These are phyloP conservation scores for Cotesia congregata DNA, from an alignment of 2,888 invertebrate species.

Conservation along the genomic window DNA sequence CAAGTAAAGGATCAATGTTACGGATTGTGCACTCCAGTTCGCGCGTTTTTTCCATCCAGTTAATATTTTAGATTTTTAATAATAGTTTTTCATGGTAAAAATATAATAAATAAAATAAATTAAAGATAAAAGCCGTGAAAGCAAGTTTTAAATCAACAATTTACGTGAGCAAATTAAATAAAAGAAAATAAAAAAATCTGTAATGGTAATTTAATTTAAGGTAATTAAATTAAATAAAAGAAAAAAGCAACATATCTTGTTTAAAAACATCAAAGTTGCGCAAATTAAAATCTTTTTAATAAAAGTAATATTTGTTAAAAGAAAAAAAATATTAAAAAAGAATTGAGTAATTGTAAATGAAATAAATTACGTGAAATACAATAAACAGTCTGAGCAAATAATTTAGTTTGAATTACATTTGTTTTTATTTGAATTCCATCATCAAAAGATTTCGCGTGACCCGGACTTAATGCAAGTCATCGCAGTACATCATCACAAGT, in stretches of 20 bases:
- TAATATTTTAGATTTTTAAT: neutral
- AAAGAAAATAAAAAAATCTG: neutral
- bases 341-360: constrained; percentile 31
- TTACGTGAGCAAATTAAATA: constrained; percentile 1
- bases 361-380: constrained; percentile 46
- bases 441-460: constrained; percentile 69
- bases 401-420: constrained; percentile 69
- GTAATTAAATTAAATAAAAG: constrained; percentile 30
- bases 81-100: constrained; percentile 14
- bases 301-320: constrained; percentile 32
- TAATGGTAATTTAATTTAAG: constrained; percentile 40
- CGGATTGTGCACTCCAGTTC: constrained; percentile 29
- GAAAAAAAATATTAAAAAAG: constrained; percentile 43
- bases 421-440: constrained; percentile 70
- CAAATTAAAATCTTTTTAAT: neutral
- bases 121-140: neutral
- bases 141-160: neutral
- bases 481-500: constrained; percentile 69
- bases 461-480: constrained; percentile 68
- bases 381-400: constrained; percentile 66
- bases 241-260: constrained; percentile 6
- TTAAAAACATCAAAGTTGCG: constrained; percentile 17
- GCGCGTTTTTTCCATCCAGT: neutral
- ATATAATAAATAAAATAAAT: constrained; percentile 14
- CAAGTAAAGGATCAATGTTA: constrained; percentile 36